Evolutionary conservation across 2,888 invertebrate species (phyloP).

Genomic region (Parnassius mnemosyne): DNA sequence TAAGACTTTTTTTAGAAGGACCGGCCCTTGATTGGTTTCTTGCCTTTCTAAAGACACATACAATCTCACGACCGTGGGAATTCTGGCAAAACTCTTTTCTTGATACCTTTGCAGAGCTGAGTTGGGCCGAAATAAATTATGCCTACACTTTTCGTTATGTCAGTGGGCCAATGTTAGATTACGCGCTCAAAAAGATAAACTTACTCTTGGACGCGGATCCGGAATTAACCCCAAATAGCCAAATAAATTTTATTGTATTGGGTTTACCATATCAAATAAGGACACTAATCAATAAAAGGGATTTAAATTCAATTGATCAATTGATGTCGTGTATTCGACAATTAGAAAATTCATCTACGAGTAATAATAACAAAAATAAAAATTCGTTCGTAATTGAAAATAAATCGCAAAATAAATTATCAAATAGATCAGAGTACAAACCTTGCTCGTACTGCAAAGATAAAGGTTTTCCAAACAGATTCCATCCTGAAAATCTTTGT

Average conservation of each 20-base stretch:
- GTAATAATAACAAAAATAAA: too few relatives aligned
- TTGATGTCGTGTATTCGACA: slow-evolving; percentile 1
- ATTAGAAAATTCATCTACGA: too few relatives aligned
- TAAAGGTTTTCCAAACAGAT: too few relatives aligned
- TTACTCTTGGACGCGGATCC: too few relatives aligned
- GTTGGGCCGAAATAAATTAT: slow-evolving; percentile 2
- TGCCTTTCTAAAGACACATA: slow-evolving; percentile 13
- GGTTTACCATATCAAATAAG: slow-evolving; percentile 10
- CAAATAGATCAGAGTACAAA: too few relatives aligned
- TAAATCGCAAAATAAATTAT: too few relatives aligned
- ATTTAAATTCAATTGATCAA: slow-evolving; percentile 14
- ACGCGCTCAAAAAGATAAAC: too few relatives aligned
- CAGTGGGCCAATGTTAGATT: too few relatives aligned
- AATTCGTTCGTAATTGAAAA: too few relatives aligned
- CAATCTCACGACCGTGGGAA: slow-evolving; percentile 13
- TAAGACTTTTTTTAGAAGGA: slow-evolving; percentile 15
- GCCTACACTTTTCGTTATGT: too few relatives aligned
- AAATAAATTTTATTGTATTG: slow-evolving; percentile 16
- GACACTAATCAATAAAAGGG: slow-evolving; percentile 13
- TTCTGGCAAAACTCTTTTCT: slow-evolving; percentile 15
- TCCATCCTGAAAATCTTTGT: too few relatives aligned
- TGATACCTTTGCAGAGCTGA: slow-evolving; percentile 10
- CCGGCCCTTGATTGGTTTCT: slow-evolving; percentile 15
- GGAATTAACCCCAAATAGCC: slow-evolving; percentile 1
- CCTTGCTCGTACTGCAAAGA: too few relatives aligned